Evolutionary conservation across 2,888 invertebrate genomes (phyloP).

Genomic region (Baccha elongata): DNA sequence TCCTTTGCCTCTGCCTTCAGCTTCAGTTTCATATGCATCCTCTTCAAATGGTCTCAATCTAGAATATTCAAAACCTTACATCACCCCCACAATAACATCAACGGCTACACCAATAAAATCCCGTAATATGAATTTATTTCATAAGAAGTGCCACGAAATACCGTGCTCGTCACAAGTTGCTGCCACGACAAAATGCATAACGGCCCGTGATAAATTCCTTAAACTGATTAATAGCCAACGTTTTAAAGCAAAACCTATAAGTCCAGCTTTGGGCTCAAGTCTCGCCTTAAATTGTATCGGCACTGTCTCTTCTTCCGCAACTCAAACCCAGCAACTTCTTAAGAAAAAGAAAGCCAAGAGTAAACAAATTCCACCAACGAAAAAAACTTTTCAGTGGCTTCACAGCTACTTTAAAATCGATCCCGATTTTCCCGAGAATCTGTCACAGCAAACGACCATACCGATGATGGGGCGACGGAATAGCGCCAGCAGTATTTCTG

Average conservation of each 20-base stretch:
- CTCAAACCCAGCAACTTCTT: constrained; percentile 41
- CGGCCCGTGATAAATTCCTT: constrained; percentile 58
- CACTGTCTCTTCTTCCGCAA: constrained; percentile 2
- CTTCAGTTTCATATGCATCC: neutral
- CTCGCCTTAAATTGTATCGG: constrained; percentile 47
- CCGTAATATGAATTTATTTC: constrained; percentile 57
- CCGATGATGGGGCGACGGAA: constrained; percentile 76
- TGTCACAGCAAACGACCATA: constrained; percentile 76
- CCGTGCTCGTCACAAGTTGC: constrained; percentile 20
- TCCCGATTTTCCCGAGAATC: constrained; percentile 78
- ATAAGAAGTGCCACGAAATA: constrained; percentile 48
- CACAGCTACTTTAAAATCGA: constrained; percentile 78
- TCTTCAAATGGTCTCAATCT: constrained; percentile 45
- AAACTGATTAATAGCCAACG: constrained; percentile 62
- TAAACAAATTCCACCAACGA: constrained; percentile 58
- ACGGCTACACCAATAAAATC: constrained; percentile 18
- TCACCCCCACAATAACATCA: constrained; percentile 7
- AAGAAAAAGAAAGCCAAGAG: constrained; percentile 62
- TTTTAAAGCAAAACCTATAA: constrained; percentile 66
- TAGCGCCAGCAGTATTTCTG: constrained; percentile 75
- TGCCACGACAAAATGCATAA: constrained; percentile 37
- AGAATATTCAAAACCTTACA: constrained; percentile 24
- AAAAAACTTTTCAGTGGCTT: constrained; percentile 76
- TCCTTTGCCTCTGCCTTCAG: constrained; percentile 21
- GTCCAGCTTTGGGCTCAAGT: constrained; percentile 53